phyloP scores from a whole-genome alignment of 2,888 invertebrate genomes.

The Caenorhabditis japonica region DNA sequence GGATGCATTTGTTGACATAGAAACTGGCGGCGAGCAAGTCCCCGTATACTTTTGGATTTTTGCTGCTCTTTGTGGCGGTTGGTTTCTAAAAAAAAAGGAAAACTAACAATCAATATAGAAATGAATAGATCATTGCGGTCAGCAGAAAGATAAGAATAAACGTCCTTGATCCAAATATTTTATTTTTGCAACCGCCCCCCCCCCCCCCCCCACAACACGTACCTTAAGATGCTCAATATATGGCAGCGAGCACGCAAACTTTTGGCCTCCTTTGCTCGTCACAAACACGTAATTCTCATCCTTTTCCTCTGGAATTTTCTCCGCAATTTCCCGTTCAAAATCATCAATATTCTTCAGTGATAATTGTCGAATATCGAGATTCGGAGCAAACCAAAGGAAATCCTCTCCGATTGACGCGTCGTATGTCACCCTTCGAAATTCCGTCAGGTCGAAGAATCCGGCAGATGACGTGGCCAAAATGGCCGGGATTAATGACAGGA shows the following conservation, averaged over 20 bases:
- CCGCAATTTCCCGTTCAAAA: slow-evolving; percentile 20
- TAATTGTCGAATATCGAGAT: slow-evolving; percentile 13
- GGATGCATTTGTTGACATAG: slow-evolving; percentile 40
- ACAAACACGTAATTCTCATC: slow-evolving; percentile 25
- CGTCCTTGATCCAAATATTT: not conserved
- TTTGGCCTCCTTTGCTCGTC: slow-evolving; percentile 34
- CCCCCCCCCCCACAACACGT: too few species aligned
- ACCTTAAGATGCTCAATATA: slow-evolving; percentile 25
- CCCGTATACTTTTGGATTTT: slow-evolving; percentile 35
- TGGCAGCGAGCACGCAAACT: slow-evolving; percentile 34
- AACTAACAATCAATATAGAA: not conserved
- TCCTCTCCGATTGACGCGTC: slow-evolving; percentile 23
- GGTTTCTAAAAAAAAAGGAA: slow-evolving; percentile 10
- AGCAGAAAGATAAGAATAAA: not conserved
- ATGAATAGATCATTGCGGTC: too few species aligned
- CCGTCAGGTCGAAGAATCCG: slow-evolving; percentile 30
- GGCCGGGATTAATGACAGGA: slow-evolving; percentile 3
- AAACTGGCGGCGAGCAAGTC: slow-evolving; percentile 35
- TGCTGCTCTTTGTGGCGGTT: slow-evolving; percentile 16
- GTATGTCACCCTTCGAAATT: slow-evolving; percentile 24
- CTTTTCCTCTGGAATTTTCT: slow-evolving; percentile 23
- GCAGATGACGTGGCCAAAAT: slow-evolving; percentile 8
- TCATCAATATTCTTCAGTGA: slow-evolving; percentile 22
- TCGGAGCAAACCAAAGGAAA: slow-evolving; percentile 39
- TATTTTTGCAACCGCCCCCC: not conserved